Percentiles rank a stretch among this genome's conserved stretches.
These are phyloP conservation scores for Schizothorax lantsangensis DNA, from an alignment of 2,797 vertebrate species.

Conservation along the genomic window DNA sequence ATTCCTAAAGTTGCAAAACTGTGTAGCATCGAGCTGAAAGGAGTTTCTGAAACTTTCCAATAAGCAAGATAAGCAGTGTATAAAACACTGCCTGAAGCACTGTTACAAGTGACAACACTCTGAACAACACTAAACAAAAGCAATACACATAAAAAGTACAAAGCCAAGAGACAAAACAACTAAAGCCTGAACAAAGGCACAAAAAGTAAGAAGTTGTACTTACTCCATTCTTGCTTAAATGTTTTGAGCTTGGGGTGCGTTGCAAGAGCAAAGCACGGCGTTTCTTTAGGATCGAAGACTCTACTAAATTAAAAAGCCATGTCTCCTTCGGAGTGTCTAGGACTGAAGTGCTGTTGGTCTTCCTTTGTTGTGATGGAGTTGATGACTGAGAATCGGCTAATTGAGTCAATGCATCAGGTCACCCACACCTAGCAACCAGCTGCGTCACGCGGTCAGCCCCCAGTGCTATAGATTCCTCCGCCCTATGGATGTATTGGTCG, in stretches of 20 bases:
- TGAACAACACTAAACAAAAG: slow-evolving; percentile 22
- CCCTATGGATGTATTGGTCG: slow-evolving; percentile 52
- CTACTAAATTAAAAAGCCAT: slow-evolving; percentile 78
- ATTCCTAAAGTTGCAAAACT: slow-evolving; percentile 3
- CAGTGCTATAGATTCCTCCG: slow-evolving; percentile 69
- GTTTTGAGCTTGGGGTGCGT: slow-evolving; percentile 80
- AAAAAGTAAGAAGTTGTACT: slow-evolving; percentile 68
- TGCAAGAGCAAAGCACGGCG: slow-evolving; percentile 84
- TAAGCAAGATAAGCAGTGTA: neutral
- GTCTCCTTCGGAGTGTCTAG: slow-evolving; percentile 72
- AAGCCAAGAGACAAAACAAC: slow-evolving; percentile 42
- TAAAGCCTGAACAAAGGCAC: slow-evolving; percentile 15
- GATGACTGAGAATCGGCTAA: slow-evolving; percentile 77
- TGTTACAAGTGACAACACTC: slow-evolving; percentile 16
- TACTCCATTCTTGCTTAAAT: slow-evolving; percentile 85
- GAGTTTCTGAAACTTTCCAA: slow-evolving; percentile 52
- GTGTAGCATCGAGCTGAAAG: slow-evolving; percentile 34
- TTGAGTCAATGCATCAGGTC: slow-evolving; percentile 78
- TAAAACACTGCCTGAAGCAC: neutral
- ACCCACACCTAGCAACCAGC: slow-evolving; percentile 86
- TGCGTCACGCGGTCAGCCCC: slow-evolving; percentile 74
- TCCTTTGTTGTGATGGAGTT: slow-evolving; percentile 81
- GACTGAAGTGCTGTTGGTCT: slow-evolving; percentile 65
- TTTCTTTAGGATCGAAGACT: slow-evolving; percentile 68
- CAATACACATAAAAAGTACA: slow-evolving; percentile 27